Evolutionary conservation across 1,140 invertebrate species (phyloP), one percentile per base, ranked within the genome.

Genomic region (Steinernema khuongi): DNA sequence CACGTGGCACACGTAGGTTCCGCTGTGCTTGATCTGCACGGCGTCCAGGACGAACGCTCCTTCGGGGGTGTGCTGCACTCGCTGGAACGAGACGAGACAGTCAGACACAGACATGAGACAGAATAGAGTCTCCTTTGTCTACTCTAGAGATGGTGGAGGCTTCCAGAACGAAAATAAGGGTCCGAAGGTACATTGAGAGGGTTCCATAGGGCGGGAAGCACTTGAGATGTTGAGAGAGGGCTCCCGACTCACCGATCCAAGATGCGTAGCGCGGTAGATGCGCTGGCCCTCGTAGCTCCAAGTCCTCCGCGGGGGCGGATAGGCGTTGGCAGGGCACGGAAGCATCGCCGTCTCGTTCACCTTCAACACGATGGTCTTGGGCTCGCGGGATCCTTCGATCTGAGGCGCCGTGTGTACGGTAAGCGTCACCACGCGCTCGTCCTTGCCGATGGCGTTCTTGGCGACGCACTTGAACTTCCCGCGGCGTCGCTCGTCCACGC

Each of bases 391-490:
- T 28, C 78, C 79, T 22, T 83, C 78, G 50, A 85, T 83, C 1
- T 75, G 72, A 19, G 82, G 82, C 18, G 79, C 75, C 7, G 77
- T 81, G 74, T 85, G 82, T 11, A 83, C 80, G 0, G 79, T 83
- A 1, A 83, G 76, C 11, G 67, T 72, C 0, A 85, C 75, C n/a
- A 33, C 36, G 0, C 73, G 36, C 66, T 84, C 82, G 67, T 83
- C 81, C 2, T 43, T 50, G 33, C 82, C 82, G 44, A 85, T 73
- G 14, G 44, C 70, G 66, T 83, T 83, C 30, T 68, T 36, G 26
- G 83, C 83, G 22, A 80, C 71, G 44, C 82, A 83, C 31, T 76
- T 82, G 41, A 81, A 83, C 14, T 72, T 68, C 22, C 82, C 82
- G 26, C 80, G 32, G 28, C 83, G 73, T 14, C 30, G 33, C 44